Percentiles rank a stretch among this genome's conserved stretches.
Conservation (phyloP, 2,888 invertebrate genomes). For the Nudaria mundana region DNA sequence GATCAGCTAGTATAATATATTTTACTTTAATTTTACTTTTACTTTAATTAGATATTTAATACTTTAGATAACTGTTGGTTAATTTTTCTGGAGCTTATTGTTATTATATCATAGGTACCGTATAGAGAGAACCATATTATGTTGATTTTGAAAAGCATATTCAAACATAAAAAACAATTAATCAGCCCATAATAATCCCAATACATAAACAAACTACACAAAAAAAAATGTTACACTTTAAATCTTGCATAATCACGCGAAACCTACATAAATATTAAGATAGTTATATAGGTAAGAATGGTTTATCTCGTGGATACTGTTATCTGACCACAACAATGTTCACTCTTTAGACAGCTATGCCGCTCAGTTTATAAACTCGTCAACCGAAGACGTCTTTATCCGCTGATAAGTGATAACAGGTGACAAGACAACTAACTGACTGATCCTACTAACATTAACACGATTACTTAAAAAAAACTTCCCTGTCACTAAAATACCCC, state of each 20-base stretch:
- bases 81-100: too few relatives aligned
- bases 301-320: slow-evolving; percentile 15
- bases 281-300: slow-evolving; percentile 1
- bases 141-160: too few relatives aligned
- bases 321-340: slow-evolving; percentile 15
- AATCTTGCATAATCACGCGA: slow-evolving; percentile 3
- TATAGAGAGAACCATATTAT: too few relatives aligned
- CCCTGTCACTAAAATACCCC: too few relatives aligned
- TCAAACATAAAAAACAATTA: too few relatives aligned
- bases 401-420: slow-evolving; percentile 42
- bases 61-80: too few relatives aligned
- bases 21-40: too few relatives aligned
- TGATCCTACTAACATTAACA: slow-evolving; percentile 11
- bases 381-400: slow-evolving; percentile 39
- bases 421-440: slow-evolving; percentile 28
- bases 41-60: too few relatives aligned
- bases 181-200: too few relatives aligned
- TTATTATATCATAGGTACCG: too few relatives aligned
- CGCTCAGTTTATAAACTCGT: slow-evolving; percentile 17
- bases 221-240: neutral
- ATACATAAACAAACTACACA: neutral
- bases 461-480: slow-evolving; percentile 19
- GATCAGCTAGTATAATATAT: too few relatives aligned
- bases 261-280: slow-evolving; percentile 1
- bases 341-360: slow-evolving; percentile 8